Conservation (phyloP, 1,140 invertebrate genomes). For the Oedothorax gibbosus region DNA sequence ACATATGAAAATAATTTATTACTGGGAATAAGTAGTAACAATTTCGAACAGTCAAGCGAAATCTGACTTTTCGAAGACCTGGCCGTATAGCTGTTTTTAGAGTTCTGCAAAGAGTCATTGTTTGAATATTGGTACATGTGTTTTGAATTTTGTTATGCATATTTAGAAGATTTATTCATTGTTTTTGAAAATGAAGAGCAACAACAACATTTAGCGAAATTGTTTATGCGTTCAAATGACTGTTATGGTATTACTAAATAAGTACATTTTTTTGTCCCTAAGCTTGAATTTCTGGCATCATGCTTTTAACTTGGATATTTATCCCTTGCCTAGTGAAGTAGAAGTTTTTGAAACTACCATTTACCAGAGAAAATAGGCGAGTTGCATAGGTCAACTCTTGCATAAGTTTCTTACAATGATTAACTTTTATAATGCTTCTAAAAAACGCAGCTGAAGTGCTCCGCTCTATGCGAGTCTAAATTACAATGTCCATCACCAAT, state of each 20-base stretch:
- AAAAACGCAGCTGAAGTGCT: neutral
- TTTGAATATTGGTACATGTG: neutral
- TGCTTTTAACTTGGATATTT: neutral
- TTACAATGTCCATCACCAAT: too few species aligned
- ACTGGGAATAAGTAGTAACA: too few species aligned
- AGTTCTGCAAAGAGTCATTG: too few species aligned
- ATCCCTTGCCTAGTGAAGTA: conserved; percentile 64
- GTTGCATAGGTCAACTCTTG: conserved; percentile 65
- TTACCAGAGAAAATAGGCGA: conserved; percentile 65
- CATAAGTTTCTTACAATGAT: conserved; percentile 67
- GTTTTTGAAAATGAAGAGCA: neutral
- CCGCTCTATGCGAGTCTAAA: too few species aligned
- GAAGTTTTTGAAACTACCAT: conserved; percentile 65
- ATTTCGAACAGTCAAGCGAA: too few species aligned
- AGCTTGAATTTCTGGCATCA: conserved; percentile 3
- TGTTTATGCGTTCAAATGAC: neutral
- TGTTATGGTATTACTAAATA: neutral
- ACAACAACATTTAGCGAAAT: neutral
- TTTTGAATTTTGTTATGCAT: neutral
- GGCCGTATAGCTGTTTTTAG: too few species aligned
- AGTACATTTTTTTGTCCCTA: neutral
- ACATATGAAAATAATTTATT: too few species aligned
- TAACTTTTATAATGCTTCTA: conserved; percentile 68
- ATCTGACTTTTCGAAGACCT: too few species aligned
- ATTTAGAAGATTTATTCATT: neutral